Percentiles rank a stretch among this genome's conserved stretches.
These are phyloP conservation scores for Chloroceryle aenea DNA, from an alignment of 2,113 vertebrate genomes.

Conservation along the genomic window DNA sequence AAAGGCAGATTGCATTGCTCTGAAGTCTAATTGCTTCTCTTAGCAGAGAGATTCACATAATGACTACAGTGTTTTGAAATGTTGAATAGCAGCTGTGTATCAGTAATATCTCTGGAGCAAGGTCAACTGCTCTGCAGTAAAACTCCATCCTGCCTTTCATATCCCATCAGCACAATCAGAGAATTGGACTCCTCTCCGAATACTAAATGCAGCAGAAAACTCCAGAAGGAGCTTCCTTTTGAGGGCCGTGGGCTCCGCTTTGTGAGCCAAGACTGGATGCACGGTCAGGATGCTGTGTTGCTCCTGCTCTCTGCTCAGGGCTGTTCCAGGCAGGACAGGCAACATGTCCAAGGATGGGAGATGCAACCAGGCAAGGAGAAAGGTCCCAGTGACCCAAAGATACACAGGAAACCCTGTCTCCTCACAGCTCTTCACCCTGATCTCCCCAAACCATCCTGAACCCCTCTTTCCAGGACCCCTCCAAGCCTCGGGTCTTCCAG, in stretches of 20 bases:
- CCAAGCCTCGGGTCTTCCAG: neutral
- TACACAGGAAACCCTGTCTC: neutral
- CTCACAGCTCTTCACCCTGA: neutral
- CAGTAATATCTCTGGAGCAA: neutral
- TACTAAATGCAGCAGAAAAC: neutral
- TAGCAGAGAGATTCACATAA: constrained; percentile 2
- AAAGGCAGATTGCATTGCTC: neutral
- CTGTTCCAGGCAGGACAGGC: neutral
- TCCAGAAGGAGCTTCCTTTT: neutral
- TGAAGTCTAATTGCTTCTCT: constrained; percentile 23
- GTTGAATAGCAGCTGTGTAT: constrained; percentile 46
- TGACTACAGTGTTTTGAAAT: constrained; percentile 22
- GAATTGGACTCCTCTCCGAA: neutral
- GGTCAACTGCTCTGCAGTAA: constrained; percentile 52
- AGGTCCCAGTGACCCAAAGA: neutral
- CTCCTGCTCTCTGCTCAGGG: neutral
- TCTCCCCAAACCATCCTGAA: neutral
- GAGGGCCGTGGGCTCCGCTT: neutral
- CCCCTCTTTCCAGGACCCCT: neutral
- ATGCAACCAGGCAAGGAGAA: neutral
- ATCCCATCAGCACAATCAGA: constrained; percentile 30
- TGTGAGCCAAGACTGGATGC: neutral
- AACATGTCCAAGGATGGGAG: neutral
- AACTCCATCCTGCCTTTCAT: constrained; percentile 44
- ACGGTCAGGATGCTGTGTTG: neutral